Evolutionary conservation across 2,113 vertebrate species (phyloP).

Genomic region (Lamprologus lemairii): DNA sequence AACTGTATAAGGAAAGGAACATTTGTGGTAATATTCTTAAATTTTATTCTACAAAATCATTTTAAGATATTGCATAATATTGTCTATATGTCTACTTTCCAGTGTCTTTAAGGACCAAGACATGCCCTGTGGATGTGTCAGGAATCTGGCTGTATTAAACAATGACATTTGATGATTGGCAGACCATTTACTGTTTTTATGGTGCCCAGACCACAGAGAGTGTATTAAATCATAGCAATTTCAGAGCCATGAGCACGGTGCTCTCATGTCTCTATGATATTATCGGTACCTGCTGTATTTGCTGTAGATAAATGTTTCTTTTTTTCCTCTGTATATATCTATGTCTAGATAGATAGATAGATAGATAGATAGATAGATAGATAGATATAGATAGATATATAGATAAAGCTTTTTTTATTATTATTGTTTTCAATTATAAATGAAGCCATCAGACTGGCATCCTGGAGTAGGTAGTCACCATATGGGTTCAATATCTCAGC

Average conservation of each 20-base stretch:
- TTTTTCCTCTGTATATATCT: background rate
- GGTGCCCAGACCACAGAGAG: background rate
- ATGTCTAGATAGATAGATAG: background rate
- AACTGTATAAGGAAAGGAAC: background rate
- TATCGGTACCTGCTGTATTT: background rate
- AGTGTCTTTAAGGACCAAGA: background rate
- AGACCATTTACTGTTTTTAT: background rate
- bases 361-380: background rate
- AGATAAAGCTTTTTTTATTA: background rate
- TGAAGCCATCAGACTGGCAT: background rate
- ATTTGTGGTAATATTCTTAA: background rate
- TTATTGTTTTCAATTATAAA: background rate
- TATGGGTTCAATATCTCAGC: background rate
- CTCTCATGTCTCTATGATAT: background rate
- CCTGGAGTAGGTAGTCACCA: background rate
- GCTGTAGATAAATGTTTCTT: background rate
- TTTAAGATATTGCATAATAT: background rate
- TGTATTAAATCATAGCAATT: background rate
- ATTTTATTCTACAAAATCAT: background rate
- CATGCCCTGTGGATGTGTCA: background rate
- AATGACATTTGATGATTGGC: background rate
- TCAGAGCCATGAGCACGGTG: background rate
- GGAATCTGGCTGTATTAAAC: background rate
- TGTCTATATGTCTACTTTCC: background rate
- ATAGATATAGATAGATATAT: too few relatives aligned